Conservation (phyloP, 2,797 vertebrate genomes). For the Strix occidentalis region DNA sequence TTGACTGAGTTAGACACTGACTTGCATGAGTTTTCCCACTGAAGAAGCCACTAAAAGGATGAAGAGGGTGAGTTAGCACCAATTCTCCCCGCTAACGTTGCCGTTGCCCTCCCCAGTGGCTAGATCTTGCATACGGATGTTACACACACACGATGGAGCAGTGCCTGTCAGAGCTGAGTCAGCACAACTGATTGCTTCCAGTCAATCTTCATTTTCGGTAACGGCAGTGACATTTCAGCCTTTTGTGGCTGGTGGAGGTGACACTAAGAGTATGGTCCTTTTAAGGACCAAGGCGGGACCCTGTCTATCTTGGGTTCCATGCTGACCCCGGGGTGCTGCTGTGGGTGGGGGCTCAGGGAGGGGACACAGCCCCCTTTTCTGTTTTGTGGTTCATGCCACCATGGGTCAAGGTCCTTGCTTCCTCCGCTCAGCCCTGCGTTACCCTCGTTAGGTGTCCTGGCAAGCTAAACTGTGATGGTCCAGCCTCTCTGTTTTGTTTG, state of each 20-base stretch:
- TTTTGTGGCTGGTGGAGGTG: background rate
- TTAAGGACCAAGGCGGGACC: background rate
- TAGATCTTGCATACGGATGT: background rate
- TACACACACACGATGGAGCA: background rate
- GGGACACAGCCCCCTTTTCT: background rate
- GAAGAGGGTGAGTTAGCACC: background rate
- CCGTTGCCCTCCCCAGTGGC: background rate
- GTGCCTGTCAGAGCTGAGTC: background rate
- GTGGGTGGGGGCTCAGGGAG: background rate
- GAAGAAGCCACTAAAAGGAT: background rate
- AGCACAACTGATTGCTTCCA: background rate
- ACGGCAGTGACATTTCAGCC: background rate
- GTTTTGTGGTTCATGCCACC: background rate
- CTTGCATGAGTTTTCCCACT: background rate
- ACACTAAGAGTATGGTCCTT: background rate
- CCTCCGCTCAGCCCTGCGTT: background rate
- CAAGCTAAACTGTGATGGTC: background rate
- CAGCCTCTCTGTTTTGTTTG: background rate
- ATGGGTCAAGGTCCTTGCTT: background rate
- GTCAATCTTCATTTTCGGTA: background rate
- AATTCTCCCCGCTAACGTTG: background rate
- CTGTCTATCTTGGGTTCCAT: background rate
- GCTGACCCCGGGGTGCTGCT: background rate
- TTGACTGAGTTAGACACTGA: background rate
- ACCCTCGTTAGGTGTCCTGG: background rate